These are phyloP conservation scores for Galagoides demidoff DNA, from an alignment of 2,797 vertebrate species.

Conservation along the genomic window DNA sequence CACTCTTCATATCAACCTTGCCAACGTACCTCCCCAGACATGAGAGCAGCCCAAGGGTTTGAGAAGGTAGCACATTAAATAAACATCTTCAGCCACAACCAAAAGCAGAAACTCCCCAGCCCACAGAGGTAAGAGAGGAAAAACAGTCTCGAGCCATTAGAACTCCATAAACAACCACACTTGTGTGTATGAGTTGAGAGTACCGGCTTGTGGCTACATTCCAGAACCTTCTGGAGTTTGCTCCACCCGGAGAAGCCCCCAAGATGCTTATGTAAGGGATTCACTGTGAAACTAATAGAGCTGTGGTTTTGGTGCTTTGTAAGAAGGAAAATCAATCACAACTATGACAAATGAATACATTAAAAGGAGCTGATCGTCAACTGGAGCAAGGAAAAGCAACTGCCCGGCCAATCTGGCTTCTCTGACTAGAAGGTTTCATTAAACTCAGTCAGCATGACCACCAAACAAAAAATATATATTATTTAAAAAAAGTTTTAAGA, in stretches of 20 bases:
- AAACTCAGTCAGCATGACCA: neutral
- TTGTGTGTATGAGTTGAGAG: neutral
- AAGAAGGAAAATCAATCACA: conserved; percentile 44
- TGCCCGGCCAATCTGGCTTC: neutral
- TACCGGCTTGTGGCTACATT: neutral
- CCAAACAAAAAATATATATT: neutral
- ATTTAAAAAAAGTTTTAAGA: neutral
- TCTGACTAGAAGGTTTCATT: neutral
- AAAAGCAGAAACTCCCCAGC: neutral
- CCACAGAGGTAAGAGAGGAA: neutral
- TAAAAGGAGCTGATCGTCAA: neutral
- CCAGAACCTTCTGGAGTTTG: accelerated
- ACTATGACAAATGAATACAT: conserved; percentile 11
- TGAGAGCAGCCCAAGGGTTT: conserved; percentile 47
- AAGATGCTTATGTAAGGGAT: neutral
- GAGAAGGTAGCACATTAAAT: neutral
- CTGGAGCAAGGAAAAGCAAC: neutral
- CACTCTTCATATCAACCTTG: conserved; percentile 57
- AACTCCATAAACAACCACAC: neutral
- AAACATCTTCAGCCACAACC: accelerated
- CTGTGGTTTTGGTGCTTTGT: conserved; percentile 8
- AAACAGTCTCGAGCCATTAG: neutral
- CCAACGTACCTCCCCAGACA: conserved; percentile 53
- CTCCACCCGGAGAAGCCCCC: neutral
- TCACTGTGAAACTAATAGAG: neutral